Evolutionary conservation across 2,113 vertebrate genomes (phyloP), one percentile per base, ranked within the genome.

Genomic region (Malurus cyaneus): DNA sequence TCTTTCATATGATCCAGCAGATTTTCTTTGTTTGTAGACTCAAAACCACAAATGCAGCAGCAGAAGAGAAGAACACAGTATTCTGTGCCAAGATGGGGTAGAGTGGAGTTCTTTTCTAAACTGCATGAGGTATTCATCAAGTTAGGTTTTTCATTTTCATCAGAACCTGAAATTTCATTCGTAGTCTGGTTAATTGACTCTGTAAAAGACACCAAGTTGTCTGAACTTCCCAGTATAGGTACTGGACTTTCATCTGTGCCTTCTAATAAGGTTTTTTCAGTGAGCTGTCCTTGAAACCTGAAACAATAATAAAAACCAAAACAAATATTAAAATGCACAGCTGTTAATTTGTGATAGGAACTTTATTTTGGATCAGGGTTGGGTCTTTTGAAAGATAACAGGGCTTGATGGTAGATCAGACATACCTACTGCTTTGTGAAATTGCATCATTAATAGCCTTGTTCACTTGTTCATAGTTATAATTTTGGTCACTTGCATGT

Each of bases 1-100:
- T 99, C 99, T 96, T 99, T 99, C 99, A 99, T 99, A 87, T 99
- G 99, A 96, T 99, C 99, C 97, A 99, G 98, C 88, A 99, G 98
- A 32, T 98, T 98, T 93, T 99, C 99, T 95, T 99, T 99, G 95
- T 98, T 99, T 88, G 99, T 99, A 29, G 99, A 99, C 94, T 99
- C 99, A 41, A 99, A 99, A 56, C 99, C 99, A 47, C 99, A 99
- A 96, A 99, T 99, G 42, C 99, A 99, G 97, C 99, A 99, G 97
- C 99, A 99, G 98, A 99, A 99, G 78, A 99, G 96, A 47, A 99
- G 97, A 94, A 99, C 97, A 9, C 99, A 99, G 85, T 99, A 99
- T 91, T 99, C 99, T 96, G 98, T 98, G 24, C 97, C 97, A 17
- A 97, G 92, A 60, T 97, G 94, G 54, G 95, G 52, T 21, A 95